phyloP scores from a whole-genome alignment of 2,113 vertebrate species.

The Regulus satrapa region DNA sequence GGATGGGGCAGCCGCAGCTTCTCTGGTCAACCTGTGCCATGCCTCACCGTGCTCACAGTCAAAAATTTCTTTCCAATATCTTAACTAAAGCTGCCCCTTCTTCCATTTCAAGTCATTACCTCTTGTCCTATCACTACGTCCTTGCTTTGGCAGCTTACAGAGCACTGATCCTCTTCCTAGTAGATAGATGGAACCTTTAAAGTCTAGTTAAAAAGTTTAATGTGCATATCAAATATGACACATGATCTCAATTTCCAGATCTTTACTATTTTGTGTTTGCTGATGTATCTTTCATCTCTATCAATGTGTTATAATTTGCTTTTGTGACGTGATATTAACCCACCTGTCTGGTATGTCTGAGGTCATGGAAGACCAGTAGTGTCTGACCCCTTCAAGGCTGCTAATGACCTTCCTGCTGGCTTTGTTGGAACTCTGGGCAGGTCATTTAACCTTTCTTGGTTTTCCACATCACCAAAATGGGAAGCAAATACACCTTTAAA shows the following conservation, averaged over 20 bases:
- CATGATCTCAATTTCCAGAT: neutral
- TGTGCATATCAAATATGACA: neutral
- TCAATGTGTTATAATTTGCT: neutral
- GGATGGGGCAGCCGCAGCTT: neutral
- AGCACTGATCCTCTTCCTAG: neutral
- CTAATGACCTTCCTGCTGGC: neutral
- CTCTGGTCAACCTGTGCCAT: neutral
- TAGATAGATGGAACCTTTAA: neutral
- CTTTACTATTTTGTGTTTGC: neutral
- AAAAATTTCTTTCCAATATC: neutral
- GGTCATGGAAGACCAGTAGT: neutral
- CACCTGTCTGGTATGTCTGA: neutral
- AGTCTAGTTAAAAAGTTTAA: neutral
- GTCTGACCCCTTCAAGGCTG: neutral
- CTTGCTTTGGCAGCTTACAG: neutral
- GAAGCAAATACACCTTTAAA: neutral
- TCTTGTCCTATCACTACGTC: neutral
- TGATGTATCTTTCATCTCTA: neutral
- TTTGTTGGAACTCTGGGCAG: neutral
- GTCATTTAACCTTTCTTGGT: neutral
- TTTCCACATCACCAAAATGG: neutral
- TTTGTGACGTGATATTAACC: neutral
- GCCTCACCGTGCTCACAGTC: neutral
- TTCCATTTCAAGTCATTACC: neutral
- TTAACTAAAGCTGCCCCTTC: neutral